phyloP scores from a whole-genome alignment of 2,113 vertebrate species.

The Delphinapterus leucas region DNA sequence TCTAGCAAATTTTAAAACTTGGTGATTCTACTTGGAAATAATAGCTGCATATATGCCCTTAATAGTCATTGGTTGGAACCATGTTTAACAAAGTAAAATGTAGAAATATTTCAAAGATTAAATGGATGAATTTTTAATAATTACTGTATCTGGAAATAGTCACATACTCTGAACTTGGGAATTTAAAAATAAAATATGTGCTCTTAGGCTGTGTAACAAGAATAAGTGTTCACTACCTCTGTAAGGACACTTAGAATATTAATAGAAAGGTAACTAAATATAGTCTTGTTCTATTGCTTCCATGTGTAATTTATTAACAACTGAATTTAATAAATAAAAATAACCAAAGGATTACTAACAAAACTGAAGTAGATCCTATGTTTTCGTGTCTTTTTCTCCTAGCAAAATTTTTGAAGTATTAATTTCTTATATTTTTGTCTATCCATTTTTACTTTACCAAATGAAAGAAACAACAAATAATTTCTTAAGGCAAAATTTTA shows the following conservation, averaged over 20 bases:
- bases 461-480: slow-evolving; percentile 4
- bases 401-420: neutral
- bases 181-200: neutral
- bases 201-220: neutral
- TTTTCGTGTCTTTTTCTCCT: neutral
- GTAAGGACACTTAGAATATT: neutral
- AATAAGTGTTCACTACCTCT: neutral
- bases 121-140: neutral
- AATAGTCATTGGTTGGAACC: neutral
- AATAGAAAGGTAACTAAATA: neutral
- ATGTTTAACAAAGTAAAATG: neutral
- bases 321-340: slow-evolving; percentile 13
- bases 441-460: slow-evolving; percentile 31
- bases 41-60: neutral
- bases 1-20: neutral
- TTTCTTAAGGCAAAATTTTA: slow-evolving; percentile 57
- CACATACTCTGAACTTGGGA: neutral
- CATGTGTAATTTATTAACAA: neutral
- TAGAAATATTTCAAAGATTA: slow-evolving; percentile 3
- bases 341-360: neutral
- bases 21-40: neutral
- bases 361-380: neutral
- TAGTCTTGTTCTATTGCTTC: neutral
- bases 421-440: neutral
- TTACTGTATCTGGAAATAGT: neutral